These are phyloP conservation scores for Leptinotarsa juncta DNA, from an alignment of 2,888 invertebrate species.

Conservation along the genomic window DNA sequence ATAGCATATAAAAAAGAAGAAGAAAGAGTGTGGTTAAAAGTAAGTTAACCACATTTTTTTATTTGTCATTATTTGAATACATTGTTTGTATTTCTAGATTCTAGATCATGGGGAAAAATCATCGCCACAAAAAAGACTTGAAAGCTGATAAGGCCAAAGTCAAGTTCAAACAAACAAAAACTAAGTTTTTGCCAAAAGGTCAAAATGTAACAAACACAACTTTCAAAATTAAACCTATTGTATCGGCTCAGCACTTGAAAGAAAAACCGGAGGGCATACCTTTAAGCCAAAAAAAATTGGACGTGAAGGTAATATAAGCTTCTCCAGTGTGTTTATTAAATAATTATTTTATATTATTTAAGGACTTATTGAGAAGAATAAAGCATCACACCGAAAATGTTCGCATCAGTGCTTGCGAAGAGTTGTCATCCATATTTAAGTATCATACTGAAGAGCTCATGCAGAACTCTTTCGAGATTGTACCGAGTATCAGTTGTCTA, in stretches of 20 bases:
- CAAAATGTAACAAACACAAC: conserved; percentile 89
- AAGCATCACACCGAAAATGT: conserved; percentile 81
- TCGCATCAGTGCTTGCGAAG: conserved; percentile 74
- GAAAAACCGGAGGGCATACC: conserved; percentile 68
- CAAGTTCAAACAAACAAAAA: conserved; percentile 77
- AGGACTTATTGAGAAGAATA: conserved; percentile 76
- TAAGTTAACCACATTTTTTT: no score
- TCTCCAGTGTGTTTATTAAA: neutral
- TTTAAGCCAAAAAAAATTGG: conserved; percentile 76
- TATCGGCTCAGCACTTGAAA: conserved; percentile 81
- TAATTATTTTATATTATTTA: conserved; percentile 53
- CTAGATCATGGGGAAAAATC: conserved; percentile 68
- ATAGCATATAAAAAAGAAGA: no score
- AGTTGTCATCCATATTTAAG: conserved; percentile 71
- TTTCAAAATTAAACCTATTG: conserved; percentile 90
- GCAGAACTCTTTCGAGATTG: conserved; percentile 72
- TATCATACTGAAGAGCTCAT: conserved; percentile 62
- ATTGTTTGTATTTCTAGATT: neutral
- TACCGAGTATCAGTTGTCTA: conserved; percentile 77
- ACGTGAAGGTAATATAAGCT: conserved; percentile 69
- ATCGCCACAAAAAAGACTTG: conserved; percentile 78
- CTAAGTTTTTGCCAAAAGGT: conserved; percentile 85
- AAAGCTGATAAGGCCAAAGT: conserved; percentile 90
- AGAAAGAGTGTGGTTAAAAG: no score
- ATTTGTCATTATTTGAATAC: no score